A percentile compares a stretch with the other conserved stretches of the same genome.
These are phyloP conservation scores for Halichoerus grypus DNA, from an alignment of 2,113 vertebrate species.

Conservation along the genomic window DNA sequence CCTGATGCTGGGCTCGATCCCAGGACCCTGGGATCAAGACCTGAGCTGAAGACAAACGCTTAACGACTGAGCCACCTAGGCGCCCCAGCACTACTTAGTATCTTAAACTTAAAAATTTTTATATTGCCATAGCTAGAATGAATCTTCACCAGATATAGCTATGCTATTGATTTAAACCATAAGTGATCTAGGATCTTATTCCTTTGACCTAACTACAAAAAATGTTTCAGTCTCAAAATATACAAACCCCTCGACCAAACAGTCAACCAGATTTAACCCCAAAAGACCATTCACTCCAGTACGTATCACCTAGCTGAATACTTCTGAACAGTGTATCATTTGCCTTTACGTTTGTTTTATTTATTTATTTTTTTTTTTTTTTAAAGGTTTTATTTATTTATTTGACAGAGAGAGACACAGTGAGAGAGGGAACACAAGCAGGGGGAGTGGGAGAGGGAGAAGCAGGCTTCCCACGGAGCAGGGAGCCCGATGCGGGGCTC, in stretches of 20 bases:
- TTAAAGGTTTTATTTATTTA: no score
- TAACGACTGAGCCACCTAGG: no score
- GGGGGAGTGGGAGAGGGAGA: no score
- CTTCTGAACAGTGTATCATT: background rate
- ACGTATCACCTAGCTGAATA: background rate
- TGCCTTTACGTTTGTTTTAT: background rate
- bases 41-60: no score
- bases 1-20: no score
- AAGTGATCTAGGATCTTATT: background rate
- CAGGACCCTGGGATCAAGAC: no score
- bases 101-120: background rate
- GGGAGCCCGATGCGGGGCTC: no score
- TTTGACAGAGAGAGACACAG: no score
- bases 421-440: no score
- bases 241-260: background rate
- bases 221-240: background rate
- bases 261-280: background rate
- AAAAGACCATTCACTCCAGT: background rate
- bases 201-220: background rate
- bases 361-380: no score
- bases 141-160: background rate
- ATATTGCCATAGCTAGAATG: background rate
- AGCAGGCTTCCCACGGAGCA: no score
- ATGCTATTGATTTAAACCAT: constrained; percentile 49
- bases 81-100: background rate